Conservation (phyloP, 2,797 vertebrate species). For the Cynodonichthys magdalenae region DNA sequence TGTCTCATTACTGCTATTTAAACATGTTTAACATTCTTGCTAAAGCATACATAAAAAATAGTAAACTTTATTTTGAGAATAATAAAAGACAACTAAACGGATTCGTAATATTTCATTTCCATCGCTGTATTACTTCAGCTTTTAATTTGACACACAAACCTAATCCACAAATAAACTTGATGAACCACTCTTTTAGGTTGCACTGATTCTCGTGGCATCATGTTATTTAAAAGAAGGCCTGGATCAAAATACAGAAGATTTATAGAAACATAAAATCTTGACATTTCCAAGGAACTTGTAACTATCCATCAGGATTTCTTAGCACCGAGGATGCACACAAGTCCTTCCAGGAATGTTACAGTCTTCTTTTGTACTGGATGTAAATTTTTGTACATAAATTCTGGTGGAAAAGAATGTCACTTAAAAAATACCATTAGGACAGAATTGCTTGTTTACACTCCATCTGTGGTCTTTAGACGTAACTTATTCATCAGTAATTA, state of each 20-base stretch:
- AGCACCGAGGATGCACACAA: conserved; percentile 18
- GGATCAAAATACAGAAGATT: background rate
- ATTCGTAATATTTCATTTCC: background rate
- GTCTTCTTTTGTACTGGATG: background rate
- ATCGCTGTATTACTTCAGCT: background rate
- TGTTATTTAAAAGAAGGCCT: background rate
- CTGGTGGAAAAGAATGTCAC: background rate
- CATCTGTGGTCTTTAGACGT: conserved; percentile 10
- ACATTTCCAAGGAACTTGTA: background rate
- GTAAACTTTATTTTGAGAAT: background rate
- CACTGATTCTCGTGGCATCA: background rate
- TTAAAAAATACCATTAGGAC: background rate
- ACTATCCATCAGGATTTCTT: background rate
- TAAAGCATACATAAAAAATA: background rate
- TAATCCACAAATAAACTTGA: background rate
- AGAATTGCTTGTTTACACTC: conserved; percentile 10
- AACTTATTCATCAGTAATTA: conserved; percentile 30
- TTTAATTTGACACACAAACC: background rate
- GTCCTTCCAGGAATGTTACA: conserved; percentile 28
- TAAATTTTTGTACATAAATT: background rate
- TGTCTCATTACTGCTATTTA: too few species aligned
- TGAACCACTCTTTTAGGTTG: background rate
- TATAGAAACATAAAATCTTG: background rate
- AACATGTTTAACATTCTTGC: too few species aligned
- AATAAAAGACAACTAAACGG: too few species aligned